Evolutionary conservation across 2,797 vertebrate species (phyloP).

Genomic region (Limosa lapponica): DNA sequence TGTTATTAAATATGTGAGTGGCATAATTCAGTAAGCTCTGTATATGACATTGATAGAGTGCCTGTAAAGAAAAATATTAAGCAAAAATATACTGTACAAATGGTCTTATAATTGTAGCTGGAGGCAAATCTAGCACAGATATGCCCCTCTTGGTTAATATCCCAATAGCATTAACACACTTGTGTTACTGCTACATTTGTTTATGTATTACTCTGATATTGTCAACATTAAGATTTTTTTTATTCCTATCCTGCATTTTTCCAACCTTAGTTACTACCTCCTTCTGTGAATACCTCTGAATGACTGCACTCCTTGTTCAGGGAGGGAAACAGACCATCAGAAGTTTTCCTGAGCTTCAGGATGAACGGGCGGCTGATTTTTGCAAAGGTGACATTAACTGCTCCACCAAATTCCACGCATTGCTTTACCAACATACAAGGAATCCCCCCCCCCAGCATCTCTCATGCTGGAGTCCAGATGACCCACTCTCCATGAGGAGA

Average conservation of each 20-base stretch:
- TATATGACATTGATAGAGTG: conserved; percentile 16
- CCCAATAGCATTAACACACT: not conserved
- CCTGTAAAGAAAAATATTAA: conserved; percentile 30
- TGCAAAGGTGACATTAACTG: not conserved
- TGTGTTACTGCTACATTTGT: not conserved
- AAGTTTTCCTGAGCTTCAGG: not conserved
- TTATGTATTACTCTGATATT: not conserved
- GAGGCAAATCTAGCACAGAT: conserved; percentile 25
- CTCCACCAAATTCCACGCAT: not conserved
- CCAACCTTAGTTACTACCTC: not conserved
- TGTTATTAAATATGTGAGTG: conserved; percentile 53
- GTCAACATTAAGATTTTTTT: not conserved
- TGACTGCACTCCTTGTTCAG: not conserved
- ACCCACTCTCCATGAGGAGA: not conserved
- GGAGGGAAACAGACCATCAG: not conserved
- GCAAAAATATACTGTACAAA: conserved; percentile 43
- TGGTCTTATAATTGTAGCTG: conserved; percentile 41
- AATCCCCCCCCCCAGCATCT: not conserved
- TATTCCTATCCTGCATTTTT: not conserved
- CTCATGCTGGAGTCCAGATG: not conserved
- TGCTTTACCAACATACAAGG: not conserved
- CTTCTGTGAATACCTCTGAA: not conserved
- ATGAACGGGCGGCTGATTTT: not conserved
- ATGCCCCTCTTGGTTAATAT: not conserved
- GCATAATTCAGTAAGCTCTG: conserved; percentile 36